phyloP scores from a whole-genome alignment of 2,888 invertebrate genomes.

The Ceraclea dissimilis region DNA sequence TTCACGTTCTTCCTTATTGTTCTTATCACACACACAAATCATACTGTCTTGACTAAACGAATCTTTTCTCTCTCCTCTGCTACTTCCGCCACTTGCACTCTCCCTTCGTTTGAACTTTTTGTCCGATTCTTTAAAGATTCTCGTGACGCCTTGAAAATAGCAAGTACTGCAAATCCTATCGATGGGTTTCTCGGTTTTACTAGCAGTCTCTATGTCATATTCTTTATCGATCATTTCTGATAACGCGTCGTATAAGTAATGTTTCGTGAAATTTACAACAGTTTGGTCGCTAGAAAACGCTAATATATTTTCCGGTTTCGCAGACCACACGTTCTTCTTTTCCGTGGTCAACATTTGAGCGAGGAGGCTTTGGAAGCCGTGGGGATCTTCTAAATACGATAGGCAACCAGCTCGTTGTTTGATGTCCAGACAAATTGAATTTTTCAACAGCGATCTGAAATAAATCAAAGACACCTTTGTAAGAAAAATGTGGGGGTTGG shows the following conservation, averaged over 20 bases:
- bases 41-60: conserved; percentile 28
- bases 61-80: neutral
- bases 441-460: conserved; percentile 56
- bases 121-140: conserved; percentile 18
- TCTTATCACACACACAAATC: conserved; percentile 35
- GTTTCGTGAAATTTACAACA: conserved; percentile 61
- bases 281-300: conserved; percentile 68
- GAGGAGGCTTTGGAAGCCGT: conserved; percentile 68
- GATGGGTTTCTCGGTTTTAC: conserved; percentile 9
- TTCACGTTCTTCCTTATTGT: conserved; percentile 40
- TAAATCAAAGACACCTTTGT: neutral
- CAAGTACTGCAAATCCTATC: conserved; percentile 29
- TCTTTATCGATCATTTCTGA: conserved; percentile 2
- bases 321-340: conserved; percentile 60
- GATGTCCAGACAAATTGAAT: conserved; percentile 68
- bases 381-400: conserved; percentile 79
- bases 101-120: conserved; percentile 28
- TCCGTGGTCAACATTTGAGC: conserved; percentile 75
- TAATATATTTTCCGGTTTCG: conserved; percentile 57
- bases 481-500: too few relatives aligned
- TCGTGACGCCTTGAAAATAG: conserved; percentile 23
- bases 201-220: conserved; percentile 1
- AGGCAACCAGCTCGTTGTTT: conserved; percentile 86
- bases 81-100: neutral
- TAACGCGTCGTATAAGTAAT: conserved; percentile 45